These are phyloP conservation scores for Oncorhynchus kisutch DNA, from an alignment of 2,113 vertebrate species.

Conservation along the genomic window DNA sequence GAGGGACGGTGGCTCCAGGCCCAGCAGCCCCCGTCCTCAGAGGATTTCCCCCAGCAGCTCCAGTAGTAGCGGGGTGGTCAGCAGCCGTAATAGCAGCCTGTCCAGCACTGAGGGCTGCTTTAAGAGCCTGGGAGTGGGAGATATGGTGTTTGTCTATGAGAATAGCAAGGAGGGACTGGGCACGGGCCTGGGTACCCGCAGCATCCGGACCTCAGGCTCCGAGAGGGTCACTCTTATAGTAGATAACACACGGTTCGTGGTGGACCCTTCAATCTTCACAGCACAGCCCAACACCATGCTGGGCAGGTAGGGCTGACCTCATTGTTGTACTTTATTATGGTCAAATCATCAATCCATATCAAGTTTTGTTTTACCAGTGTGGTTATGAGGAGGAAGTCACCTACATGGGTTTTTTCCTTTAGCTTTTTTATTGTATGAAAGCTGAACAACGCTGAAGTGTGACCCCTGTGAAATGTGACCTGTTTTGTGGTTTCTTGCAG, in stretches of 20 bases:
- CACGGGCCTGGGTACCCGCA: constrained; percentile 71
- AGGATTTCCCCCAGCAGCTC: constrained; percentile 90
- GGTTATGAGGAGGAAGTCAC: too few relatives aligned
- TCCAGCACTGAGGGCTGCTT: constrained; percentile 90
- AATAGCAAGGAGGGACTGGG: constrained; percentile 84
- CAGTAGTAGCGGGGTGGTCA: constrained; percentile 81
- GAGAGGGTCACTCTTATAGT: constrained; percentile 96
- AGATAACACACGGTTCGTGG: constrained; percentile 97
- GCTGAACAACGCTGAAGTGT: constrained; percentile 13
- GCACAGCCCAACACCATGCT: constrained; percentile 99
- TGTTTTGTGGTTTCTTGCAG: constrained; percentile 56
- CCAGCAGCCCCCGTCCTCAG: constrained; percentile 92
- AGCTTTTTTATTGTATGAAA: not conserved
- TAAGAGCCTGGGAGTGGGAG: constrained; percentile 79
- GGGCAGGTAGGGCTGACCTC: constrained; percentile 81
- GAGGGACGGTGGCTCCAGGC: constrained; percentile 88
- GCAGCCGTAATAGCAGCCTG: constrained; percentile 91
- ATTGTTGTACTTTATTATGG: not conserved
- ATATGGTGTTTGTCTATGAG: constrained; percentile 98
- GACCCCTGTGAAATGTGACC: not conserved
- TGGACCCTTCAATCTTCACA: constrained; percentile 95
- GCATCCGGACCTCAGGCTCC: constrained; percentile 75
- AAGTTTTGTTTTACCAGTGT: not conserved
- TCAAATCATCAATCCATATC: not conserved
- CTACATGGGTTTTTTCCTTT: not conserved